These are phyloP conservation scores for Orthosia incerta DNA, from an alignment of 2,888 invertebrate genomes.

Conservation along the genomic window DNA sequence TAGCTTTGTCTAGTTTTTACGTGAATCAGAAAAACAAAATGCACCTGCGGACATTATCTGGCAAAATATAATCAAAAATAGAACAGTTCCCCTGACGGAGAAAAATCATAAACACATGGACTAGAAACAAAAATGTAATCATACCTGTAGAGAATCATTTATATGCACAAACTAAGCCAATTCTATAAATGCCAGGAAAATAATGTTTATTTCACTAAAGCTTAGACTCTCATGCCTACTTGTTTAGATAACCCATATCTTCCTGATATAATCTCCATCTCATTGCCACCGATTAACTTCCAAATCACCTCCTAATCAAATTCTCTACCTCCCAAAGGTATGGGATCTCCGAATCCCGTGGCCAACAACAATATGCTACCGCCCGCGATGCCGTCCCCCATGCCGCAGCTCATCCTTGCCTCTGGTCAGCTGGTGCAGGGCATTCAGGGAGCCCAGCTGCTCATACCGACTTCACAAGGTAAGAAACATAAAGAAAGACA, in stretches of 20 bases:
- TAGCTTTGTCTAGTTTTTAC: constrained; percentile 24
- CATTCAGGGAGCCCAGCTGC: constrained; percentile 97
- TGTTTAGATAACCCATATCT: neutral
- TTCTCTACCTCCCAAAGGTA: constrained; percentile 73
- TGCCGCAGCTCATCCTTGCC: constrained; percentile 97
- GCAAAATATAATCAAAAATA: too few relatives aligned
- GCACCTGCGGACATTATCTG: neutral
- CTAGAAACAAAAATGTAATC: neutral
- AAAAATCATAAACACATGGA: neutral
- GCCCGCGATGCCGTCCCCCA: constrained; percentile 93
- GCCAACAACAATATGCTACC: constrained; percentile 91
- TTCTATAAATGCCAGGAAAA: neutral
- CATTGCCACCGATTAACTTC: neutral
- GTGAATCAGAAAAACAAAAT: neutral
- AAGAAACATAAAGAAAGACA: constrained; percentile 62
- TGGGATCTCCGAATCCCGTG: constrained; percentile 88
- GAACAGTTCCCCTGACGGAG: neutral
- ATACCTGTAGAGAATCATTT: neutral
- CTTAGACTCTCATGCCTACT: neutral
- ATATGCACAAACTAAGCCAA: neutral
- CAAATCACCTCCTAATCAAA: neutral
- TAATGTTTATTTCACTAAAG: neutral
- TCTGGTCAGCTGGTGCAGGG: constrained; percentile 98
- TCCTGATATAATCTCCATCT: neutral
- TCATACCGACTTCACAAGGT: constrained; percentile 99